Evolutionary conservation across 2,888 invertebrate species (phyloP).

Genomic region (Protonemura montana): DNA sequence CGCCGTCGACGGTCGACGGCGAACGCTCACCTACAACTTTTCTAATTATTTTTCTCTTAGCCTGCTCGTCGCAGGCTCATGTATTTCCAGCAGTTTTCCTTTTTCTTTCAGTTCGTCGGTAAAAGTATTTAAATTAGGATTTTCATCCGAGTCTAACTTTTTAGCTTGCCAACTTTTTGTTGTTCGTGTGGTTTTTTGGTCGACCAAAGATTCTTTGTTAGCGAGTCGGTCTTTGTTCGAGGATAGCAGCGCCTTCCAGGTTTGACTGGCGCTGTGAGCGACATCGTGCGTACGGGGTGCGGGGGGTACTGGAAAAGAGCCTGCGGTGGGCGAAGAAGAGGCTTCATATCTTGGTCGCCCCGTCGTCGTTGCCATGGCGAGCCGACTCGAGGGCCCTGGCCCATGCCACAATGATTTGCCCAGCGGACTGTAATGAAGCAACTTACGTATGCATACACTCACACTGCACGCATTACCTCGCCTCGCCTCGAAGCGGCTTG

Average conservation of each 20-base stretch:
- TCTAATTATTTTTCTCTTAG: background rate
- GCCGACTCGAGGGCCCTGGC: background rate
- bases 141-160: background rate
- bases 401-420: background rate
- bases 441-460: background rate
- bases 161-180: background rate
- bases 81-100: background rate
- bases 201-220: background rate
- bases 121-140: background rate
- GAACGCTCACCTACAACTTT: background rate
- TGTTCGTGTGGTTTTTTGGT: background rate
- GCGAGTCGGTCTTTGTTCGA: background rate
- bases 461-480: background rate
- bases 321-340: constrained; percentile 1
- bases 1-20: background rate
- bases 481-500: no score
- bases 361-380: background rate
- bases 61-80: background rate
- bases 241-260: background rate
- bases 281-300: background rate
- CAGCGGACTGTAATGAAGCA: background rate
- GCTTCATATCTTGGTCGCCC: background rate
- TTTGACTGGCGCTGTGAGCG: background rate
- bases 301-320: background rate
- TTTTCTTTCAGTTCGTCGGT: background rate